Conservation (phyloP, 2,113 vertebrate species). For the Gulo gulo region DNA sequence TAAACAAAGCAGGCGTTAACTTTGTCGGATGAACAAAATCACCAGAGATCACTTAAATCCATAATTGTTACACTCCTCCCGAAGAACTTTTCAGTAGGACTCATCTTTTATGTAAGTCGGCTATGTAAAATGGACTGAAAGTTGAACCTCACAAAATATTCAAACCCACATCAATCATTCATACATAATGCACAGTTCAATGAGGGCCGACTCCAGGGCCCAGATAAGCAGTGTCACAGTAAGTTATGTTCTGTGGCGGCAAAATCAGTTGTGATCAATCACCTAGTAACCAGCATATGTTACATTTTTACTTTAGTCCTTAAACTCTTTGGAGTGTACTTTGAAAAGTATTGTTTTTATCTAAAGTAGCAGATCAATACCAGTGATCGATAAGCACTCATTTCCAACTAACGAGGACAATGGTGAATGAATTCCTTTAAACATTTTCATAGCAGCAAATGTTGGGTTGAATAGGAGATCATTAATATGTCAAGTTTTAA, state of each 20-base stretch:
- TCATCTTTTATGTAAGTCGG: constrained; percentile 78
- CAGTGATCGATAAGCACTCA: constrained; percentile 87
- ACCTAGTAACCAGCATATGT: constrained; percentile 85
- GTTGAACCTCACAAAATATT: constrained; percentile 82
- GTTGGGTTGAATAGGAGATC: constrained; percentile 77
- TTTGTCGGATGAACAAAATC: constrained; percentile 58
- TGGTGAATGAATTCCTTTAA: constrained; percentile 81
- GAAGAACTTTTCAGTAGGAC: constrained; percentile 70
- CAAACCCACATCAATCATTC: constrained; percentile 84
- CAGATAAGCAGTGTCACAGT: constrained; percentile 88
- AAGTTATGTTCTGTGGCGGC: constrained; percentile 86
- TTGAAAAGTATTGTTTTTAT: constrained; percentile 88
- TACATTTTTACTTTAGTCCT: constrained; percentile 86
- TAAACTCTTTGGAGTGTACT: constrained; percentile 85
- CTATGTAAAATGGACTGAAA: constrained; percentile 76
- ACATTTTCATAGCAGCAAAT: constrained; percentile 79
- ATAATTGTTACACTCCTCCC: constrained; percentile 73
- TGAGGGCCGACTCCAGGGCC: constrained; percentile 84
- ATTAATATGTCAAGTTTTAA: constrained; percentile 66
- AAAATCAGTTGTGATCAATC: constrained; percentile 89
- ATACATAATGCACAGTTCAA: constrained; percentile 84
- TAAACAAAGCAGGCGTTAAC: constrained; percentile 53
- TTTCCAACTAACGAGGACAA: constrained; percentile 85
- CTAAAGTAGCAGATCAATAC: constrained; percentile 85
- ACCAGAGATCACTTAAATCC: constrained; percentile 68